Percentiles rank a stretch among this genome's conserved stretches.
phyloP scores from a whole-genome alignment of 1,140 invertebrate genomes.

The Hypsibius dujardini region DNA sequence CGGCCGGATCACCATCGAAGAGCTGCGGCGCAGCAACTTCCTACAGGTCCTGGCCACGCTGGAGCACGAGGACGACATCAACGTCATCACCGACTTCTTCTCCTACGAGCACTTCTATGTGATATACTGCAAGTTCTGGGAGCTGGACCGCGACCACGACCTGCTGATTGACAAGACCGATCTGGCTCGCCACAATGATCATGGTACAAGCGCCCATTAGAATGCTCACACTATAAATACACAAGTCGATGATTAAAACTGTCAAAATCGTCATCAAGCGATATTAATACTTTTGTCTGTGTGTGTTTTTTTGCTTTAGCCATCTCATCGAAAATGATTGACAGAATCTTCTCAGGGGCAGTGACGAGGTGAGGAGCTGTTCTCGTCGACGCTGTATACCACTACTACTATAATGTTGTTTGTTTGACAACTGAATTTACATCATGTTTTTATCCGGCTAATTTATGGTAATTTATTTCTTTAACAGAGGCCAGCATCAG shows the following conservation, averaged over 20 bases:
- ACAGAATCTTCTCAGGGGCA: conserved; percentile 89
- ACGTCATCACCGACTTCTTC: conserved; percentile 82
- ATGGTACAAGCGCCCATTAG: conserved; percentile 45
- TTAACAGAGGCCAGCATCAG: conserved; percentile 35
- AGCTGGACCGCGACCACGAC: conserved; percentile 94
- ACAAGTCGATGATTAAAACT: neutral
- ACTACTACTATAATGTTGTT: conserved; percentile 17
- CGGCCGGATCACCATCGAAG: conserved; percentile 66
- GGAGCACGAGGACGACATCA: conserved; percentile 83
- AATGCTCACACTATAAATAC: neutral
- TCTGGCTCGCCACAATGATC: conserved; percentile 80
- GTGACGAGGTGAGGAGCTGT: conserved; percentile 46
- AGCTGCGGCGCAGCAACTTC: conserved; percentile 78
- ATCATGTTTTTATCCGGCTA: too few species aligned
- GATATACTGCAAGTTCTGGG: conserved; percentile 99
- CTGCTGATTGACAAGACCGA: conserved; percentile 81
- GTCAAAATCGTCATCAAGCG: too few species aligned
- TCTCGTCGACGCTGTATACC: conserved; percentile 22
- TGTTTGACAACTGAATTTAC: neutral
- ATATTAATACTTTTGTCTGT: neutral
- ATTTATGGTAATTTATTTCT: too few species aligned
- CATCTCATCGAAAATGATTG: conserved; percentile 79
- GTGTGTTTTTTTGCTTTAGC: conserved; percentile 42
- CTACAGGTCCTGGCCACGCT: conserved; percentile 38
- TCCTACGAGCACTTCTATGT: conserved; percentile 99